Evolutionary conservation across 1,140 invertebrate genomes (phyloP), one percentile per base, ranked within the genome.

Genomic region (Episyrphus balteatus): DNA sequence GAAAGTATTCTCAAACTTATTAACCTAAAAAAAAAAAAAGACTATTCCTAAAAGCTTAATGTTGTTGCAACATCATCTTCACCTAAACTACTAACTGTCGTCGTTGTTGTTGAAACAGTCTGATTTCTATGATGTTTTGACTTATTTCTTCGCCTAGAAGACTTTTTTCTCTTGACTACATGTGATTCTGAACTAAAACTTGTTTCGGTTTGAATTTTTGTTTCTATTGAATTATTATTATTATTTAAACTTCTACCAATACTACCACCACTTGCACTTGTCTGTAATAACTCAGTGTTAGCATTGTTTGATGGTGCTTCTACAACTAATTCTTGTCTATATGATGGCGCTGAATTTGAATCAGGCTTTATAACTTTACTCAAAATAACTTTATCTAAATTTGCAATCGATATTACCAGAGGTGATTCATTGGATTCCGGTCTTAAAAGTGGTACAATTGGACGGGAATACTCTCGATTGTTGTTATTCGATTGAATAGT

Each of bases 361-460:
- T 66, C 62, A 46, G 45, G 13, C 14, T 51, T 51, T 41, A 53
- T 53, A 44, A 64, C 61, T 53, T 68, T 67, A 58, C 61, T 68
- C 32, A 68, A 51, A 43, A 69, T 62, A 44, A 68, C 66, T 53
- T 62, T 59, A 52, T 70, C 68, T 51, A 70, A 57, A 55, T 66
- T 69, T 46, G 66, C 61, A 55, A 70, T 66, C 18, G 68, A 68
- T 46, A 70, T 70, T 37, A 69, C 59, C 47, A 66, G 55, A 54
- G 55, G 70, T 65, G 62, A 60, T 52, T 68, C 65, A 61, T 67
- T 67, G 44, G 65, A 68, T 54, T 68, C 58, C 48, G 62, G 65
- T 45, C 59, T 54, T 44, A 64, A 51, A 42, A 67, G 55, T 53
- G 65, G 58, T 59, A 61, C 59, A 58, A 59, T 56, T 31, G 65